Percentiles rank a stretch among this genome's conserved stretches.
Evolutionary conservation across 2,888 invertebrate species (phyloP).

Genomic region (Sinohyriopsis cumingii): DNA sequence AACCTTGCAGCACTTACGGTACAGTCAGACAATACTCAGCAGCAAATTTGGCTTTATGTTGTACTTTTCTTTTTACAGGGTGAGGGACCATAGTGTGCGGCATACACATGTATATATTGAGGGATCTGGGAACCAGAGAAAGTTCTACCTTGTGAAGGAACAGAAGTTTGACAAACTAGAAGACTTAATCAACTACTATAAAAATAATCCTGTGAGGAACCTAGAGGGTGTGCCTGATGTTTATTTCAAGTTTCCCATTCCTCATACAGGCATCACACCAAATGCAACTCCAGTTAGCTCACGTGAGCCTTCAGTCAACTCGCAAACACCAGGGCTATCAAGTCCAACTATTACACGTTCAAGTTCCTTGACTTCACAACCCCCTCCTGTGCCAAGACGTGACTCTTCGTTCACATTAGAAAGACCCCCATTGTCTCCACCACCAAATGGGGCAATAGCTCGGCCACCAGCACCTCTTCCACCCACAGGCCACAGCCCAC

Average conservation of each 20-base stretch:
- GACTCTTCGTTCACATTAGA: not conserved
- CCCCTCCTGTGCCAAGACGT: not conserved
- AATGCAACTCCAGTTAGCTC: not conserved
- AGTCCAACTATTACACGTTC: not conserved
- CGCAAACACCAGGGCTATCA: not conserved
- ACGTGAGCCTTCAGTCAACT: not conserved
- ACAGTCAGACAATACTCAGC: no score
- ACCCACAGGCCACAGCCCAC: not conserved
- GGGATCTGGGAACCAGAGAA: constrained; percentile 11
- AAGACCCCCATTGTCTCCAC: not conserved
- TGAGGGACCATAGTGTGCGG: constrained; percentile 40
- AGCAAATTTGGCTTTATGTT: no score
- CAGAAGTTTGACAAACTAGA: constrained; percentile 39
- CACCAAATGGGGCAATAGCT: constrained; percentile 2
- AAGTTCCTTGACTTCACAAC: not conserved
- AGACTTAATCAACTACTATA: constrained; percentile 36
- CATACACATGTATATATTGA: constrained; percentile 46
- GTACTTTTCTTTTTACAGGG: constrained; percentile 27
- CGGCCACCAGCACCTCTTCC: constrained; percentile 47
- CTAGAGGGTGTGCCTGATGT: constrained; percentile 46
- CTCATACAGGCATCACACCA: not conserved
- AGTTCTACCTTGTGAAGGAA: constrained; percentile 45
- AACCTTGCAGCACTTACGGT: no score
- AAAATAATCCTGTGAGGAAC: constrained; percentile 41
- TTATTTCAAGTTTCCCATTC: constrained; percentile 29